Evolutionary conservation across 2,113 vertebrate species (phyloP).

Genomic region (Plecturocebus donacophilus): DNA sequence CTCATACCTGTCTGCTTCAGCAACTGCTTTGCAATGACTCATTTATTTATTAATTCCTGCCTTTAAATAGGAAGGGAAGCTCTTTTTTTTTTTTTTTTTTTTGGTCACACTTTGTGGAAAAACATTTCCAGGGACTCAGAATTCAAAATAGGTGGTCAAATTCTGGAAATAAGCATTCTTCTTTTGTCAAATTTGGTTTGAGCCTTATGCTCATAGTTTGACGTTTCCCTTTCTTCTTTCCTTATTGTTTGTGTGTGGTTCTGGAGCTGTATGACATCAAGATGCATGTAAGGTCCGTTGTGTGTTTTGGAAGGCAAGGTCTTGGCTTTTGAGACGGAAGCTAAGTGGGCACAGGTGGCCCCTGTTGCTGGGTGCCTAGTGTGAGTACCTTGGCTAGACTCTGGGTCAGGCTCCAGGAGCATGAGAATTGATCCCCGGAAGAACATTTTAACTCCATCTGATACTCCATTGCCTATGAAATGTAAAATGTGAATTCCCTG

Average conservation of each 20-base stretch:
- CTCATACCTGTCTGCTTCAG: slow-evolving; percentile 52
- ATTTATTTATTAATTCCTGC: slow-evolving; percentile 51
- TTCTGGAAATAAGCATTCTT: slow-evolving; percentile 32
- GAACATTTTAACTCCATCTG: slow-evolving; percentile 44
- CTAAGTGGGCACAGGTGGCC: neutral
- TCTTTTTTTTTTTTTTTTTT: neutral
- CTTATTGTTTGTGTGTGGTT: neutral
- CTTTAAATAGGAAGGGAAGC: neutral
- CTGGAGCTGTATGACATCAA: neutral
- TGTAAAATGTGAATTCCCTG: slow-evolving; percentile 8
- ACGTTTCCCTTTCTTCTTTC: neutral
- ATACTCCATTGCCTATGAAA: neutral
- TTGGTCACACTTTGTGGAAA: neutral
- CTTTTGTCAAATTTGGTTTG: neutral
- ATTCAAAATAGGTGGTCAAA: slow-evolving; percentile 42
- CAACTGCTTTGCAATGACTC: slow-evolving; percentile 20
- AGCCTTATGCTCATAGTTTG: neutral
- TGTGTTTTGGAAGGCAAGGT: neutral
- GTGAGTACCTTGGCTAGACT: slow-evolving; percentile 23
- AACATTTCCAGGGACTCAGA: slow-evolving; percentile 14
- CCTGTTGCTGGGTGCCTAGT: neutral
- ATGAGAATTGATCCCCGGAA: slow-evolving; percentile 57
- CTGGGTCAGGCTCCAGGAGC: slow-evolving; percentile 35
- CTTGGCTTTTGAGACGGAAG: neutral
- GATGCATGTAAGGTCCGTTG: neutral